These are phyloP conservation scores for Lethenteron camtschaticum DNA, from an alignment of 2,113 vertebrate species.

Conservation along the genomic window DNA sequence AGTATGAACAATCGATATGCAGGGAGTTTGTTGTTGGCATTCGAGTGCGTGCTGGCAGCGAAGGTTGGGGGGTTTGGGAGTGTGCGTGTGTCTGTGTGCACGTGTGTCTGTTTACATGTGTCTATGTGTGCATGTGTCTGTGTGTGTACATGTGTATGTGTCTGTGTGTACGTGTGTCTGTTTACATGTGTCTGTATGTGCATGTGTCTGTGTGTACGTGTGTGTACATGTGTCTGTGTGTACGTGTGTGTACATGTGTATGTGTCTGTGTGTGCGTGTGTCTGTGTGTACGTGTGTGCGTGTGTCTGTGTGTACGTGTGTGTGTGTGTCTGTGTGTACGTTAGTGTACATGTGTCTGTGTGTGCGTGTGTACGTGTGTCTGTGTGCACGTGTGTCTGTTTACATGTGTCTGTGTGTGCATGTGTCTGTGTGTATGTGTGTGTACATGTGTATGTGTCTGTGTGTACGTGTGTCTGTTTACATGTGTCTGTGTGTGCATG, in stretches of 20 bases:
- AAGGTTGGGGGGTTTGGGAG: not conserved
- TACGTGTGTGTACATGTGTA: not conserved
- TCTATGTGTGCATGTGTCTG: not conserved
- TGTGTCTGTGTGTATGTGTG: not conserved
- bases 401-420: not conserved
- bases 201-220: not conserved
- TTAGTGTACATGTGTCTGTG: not conserved
- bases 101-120: not conserved
- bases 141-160: not conserved
- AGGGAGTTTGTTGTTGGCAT: too few species aligned
- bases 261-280: not conserved
- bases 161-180: not conserved
- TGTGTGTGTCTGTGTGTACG: not conserved
- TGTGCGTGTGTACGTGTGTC: not conserved
- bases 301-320: not conserved
- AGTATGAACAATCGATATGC: too few species aligned
- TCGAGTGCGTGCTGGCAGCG: too few species aligned
- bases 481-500: not conserved
- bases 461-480: not conserved
- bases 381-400: not conserved
- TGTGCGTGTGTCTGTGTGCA: not conserved
- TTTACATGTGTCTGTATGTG: not conserved
- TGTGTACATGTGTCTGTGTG: not conserved
- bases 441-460: constrained; percentile 1
- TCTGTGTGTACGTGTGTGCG: not conserved